A percentile compares a stretch with the other conserved stretches of the same genome.
phyloP scores from a whole-genome alignment of 2,888 invertebrate genomes.

The Conchocele bisecta region DNA sequence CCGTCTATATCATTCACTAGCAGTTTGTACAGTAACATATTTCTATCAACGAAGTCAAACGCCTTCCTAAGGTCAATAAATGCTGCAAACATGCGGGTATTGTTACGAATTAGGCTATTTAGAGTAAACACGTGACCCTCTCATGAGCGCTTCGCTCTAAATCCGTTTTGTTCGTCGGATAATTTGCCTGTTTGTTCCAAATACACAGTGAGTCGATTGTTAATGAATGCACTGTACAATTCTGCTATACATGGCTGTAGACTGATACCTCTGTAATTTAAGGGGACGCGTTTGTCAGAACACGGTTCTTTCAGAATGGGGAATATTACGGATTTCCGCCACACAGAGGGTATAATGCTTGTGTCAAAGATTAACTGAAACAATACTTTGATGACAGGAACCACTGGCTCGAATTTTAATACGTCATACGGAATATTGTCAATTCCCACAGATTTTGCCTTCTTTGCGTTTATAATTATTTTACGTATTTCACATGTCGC shows the following conservation, averaged over 20 bases:
- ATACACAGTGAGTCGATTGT: constrained; percentile 26
- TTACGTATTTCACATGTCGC: background rate
- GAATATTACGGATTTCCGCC: constrained; percentile 24
- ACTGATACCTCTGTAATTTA: constrained; percentile 39
- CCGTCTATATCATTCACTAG: background rate
- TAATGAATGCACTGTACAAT: constrained; percentile 30
- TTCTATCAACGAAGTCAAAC: constrained; percentile 21
- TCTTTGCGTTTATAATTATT: constrained; percentile 4
- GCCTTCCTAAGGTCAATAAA: constrained; percentile 27
- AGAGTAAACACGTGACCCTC: constrained; percentile 79
- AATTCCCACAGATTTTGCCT: background rate
- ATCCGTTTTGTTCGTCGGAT: constrained; percentile 27
- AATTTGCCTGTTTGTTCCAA: constrained; percentile 22
- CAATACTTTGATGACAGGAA: constrained; percentile 13
- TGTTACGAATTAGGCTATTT: constrained; percentile 85
- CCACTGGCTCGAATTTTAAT: constrained; percentile 7
- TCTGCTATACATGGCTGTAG: constrained; percentile 31
- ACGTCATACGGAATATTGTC: background rate
- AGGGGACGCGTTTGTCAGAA: constrained; percentile 4
- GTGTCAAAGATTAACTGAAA: constrained; percentile 27
- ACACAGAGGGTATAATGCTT: constrained; percentile 14
- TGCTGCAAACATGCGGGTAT: constrained; percentile 7
- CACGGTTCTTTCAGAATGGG: constrained; percentile 7
- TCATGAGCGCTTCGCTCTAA: constrained; percentile 1
- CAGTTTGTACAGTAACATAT: constrained; percentile 9